Base-by-base conservation (phyloP, 2,797 vertebrate species). In the Fundulus diaphanus region DNA sequence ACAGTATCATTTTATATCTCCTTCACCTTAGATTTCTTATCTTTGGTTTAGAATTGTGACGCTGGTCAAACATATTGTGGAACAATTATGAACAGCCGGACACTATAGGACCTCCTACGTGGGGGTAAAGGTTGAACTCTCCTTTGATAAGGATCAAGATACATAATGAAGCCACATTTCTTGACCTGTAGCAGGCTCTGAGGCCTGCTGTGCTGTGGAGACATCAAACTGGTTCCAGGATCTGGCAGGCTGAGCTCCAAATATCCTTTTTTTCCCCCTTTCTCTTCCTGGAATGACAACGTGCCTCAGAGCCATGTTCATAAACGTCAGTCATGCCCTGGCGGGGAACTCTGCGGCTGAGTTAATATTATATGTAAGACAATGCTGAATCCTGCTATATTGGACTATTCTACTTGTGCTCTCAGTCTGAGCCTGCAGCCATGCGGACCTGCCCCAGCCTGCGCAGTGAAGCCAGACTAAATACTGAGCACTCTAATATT, bases 301-400 rank as follows among this genome's bases (percentile, higher is more conserved):
- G 78, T 65, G 74, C 76, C 76, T 65, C 13, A 0, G 70, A 84
- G 85, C 72, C 2, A 57, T 73, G 83, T 74, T 86, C 83, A 72
- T 86, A 86, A 90, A 83, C 81, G 89, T 87, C 85, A 89, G 80
- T 86, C 83, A 78, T 77, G 74, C 76, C 72, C 72, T 20, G 31
- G 80, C 72, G 67, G 81, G 82, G 52, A 70, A 69, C 70, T 40
- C 48, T 31, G 1, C 70, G 4, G 52, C 79, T 76, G 68, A 79
- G 81, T 86, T 90, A 77, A 88, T 87, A 86, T 81, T 86, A 63
- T 22, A 82, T 75, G 83, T 87, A 82, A 85, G 86, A 87, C 90
- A 84, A 83, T 65, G 80, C 81, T 74, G 68, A 3, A 54, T 77
- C 56, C 35, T 63, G 2, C 84, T 88, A 85, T 82, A 84, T 79